Evolutionary conservation across 1,140 invertebrate genomes (phyloP).

Genomic region (Drosophila pallidifrons): DNA sequence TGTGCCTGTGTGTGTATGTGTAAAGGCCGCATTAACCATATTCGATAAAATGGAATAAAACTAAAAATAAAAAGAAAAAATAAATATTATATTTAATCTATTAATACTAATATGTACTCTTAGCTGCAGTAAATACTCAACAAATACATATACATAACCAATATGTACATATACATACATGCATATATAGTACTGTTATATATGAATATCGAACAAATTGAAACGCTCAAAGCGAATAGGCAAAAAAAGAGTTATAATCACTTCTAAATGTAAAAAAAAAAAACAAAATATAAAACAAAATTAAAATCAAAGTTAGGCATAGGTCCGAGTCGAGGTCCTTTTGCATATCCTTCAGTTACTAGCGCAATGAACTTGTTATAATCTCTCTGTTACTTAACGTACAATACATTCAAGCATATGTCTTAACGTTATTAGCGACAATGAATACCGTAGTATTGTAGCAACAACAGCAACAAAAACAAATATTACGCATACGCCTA

Average conservation of each 20-base stretch:
- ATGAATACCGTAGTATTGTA: constrained; percentile 57
- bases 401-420: constrained; percentile 34
- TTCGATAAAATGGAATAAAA: constrained; percentile 10
- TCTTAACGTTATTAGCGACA: constrained; percentile 69
- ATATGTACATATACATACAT: constrained; percentile 39
- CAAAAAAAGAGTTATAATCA: constrained; percentile 34
- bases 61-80: constrained; percentile 15
- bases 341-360: constrained; percentile 12
- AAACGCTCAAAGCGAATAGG: constrained; percentile 75
- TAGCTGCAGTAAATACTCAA: constrained; percentile 42
- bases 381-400: constrained; percentile 18
- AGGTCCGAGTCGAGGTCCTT: constrained; percentile 3
- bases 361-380: constrained; percentile 22
- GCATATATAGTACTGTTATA: constrained; percentile 39
- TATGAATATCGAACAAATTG: constrained; percentile 38
- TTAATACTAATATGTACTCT: constrained; percentile 10
- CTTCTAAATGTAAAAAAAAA: constrained; percentile 9
- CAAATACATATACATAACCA: constrained; percentile 37
- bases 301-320: constrained; percentile 14
- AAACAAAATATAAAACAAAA: not conserved
- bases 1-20: constrained; percentile 31
- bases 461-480: constrained; percentile 37
- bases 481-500: constrained; percentile 39
- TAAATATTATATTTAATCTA: constrained; percentile 25
- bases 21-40: constrained; percentile 26